These are phyloP conservation scores for Ovis aries DNA, from an alignment of 2,113 vertebrate species.

Conservation along the genomic window DNA sequence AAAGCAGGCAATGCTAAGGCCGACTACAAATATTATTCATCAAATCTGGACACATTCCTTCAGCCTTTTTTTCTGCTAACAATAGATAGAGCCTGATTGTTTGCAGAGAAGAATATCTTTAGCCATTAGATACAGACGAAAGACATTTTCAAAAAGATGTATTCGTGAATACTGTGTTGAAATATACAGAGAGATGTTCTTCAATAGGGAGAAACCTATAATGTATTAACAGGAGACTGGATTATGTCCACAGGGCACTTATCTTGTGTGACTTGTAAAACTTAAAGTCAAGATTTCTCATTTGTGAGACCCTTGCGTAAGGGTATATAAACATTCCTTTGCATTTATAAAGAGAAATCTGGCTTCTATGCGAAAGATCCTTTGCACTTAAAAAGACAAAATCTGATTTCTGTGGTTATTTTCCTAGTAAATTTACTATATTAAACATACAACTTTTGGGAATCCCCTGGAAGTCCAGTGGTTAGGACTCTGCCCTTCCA, in stretches of 20 bases:
- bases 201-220: not conserved
- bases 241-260: not conserved
- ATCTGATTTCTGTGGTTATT: not conserved
- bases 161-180: not conserved
- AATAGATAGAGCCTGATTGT: not conserved
- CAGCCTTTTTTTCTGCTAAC: not conserved
- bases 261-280: not conserved
- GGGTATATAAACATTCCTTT: not conserved
- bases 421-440: not conserved
- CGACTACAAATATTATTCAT: not conserved
- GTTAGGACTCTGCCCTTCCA: not conserved
- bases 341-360: not conserved
- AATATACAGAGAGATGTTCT: not conserved
- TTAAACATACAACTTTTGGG: not conserved
- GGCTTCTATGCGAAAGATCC: not conserved
- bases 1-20: not conserved
- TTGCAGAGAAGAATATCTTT: not conserved
- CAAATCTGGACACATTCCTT: constrained; percentile 12
- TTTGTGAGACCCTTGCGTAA: not conserved
- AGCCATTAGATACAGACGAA: not conserved
- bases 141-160: not conserved
- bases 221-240: not conserved
- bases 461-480: not conserved
- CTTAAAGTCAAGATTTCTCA: not conserved
- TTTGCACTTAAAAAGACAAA: not conserved